Percentiles rank a stretch among this genome's conserved stretches.
Conservation (phyloP, 2,113 vertebrate species). For the Dicerorhinus sumatrensis region DNA sequence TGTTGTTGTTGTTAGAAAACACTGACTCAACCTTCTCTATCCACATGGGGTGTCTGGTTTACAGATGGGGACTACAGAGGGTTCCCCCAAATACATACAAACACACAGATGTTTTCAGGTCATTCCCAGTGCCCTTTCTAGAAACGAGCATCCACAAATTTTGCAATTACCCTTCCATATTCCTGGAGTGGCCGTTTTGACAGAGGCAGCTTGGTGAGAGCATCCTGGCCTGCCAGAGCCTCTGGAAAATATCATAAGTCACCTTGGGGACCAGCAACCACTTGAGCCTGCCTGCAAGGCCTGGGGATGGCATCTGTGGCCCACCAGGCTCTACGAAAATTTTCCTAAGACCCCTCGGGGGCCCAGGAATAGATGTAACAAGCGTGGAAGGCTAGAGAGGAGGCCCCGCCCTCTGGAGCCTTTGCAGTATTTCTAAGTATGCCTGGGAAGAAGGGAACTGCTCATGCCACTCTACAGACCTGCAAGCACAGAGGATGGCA, state of each 20-base stretch:
- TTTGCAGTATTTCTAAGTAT: neutral
- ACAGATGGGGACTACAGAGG: neutral
- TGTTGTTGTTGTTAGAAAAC: neutral
- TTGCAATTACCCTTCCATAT: neutral
- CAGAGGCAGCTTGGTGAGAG: neutral
- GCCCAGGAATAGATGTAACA: neutral
- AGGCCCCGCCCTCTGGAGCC: neutral
- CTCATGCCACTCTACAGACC: neutral
- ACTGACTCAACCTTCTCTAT: neutral
- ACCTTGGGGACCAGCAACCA: too few relatives aligned
- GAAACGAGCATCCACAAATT: neutral
- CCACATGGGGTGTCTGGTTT: neutral
- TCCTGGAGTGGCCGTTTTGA: neutral
- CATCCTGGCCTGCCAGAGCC: neutral
- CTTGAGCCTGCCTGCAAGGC: neutral
- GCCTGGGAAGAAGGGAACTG: neutral
- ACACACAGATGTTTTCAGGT: neutral
- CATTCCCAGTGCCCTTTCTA: neutral
- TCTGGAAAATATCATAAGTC: neutral
- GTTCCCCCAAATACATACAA: neutral
- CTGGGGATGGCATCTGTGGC: neutral
- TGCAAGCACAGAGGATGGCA: rapidly evolving
- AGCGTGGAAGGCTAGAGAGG: neutral
- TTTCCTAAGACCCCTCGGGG: neutral
- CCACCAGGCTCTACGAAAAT: neutral